phyloP scores from a whole-genome alignment of 1,140 invertebrate species.

The Leptoteleia sp. region DNA sequence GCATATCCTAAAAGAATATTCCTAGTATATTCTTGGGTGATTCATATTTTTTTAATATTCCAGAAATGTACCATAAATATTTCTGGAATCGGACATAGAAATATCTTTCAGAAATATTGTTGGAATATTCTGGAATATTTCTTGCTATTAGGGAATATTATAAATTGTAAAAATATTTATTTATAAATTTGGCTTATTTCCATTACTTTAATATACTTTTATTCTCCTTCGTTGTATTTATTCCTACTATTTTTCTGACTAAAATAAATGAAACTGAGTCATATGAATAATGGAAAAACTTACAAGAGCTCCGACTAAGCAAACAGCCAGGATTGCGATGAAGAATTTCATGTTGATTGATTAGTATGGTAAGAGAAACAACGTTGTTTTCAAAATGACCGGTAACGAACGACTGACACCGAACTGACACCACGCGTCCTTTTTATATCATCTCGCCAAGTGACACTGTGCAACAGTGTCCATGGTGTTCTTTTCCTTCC shows the following conservation, averaged over 20 bases:
- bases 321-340: conserved; percentile 24
- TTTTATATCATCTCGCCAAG: conserved; percentile 26
- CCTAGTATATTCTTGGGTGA: too few species aligned
- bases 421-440: neutral
- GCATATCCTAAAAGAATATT: too few species aligned
- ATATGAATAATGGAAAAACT: conserved; percentile 1
- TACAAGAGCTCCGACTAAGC: conserved; percentile 32
- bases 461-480: neutral
- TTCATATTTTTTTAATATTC: too few species aligned
- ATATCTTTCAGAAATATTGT: too few species aligned
- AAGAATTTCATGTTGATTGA: conserved; percentile 45
- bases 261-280: neutral
- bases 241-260: neutral
- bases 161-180: too few species aligned
- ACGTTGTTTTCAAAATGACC: conserved; percentile 21
- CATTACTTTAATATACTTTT: too few species aligned
- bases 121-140: too few species aligned
- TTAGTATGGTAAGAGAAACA: neutral
- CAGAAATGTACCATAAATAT: too few species aligned
- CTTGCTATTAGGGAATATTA: too few species aligned
- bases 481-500: conserved; percentile 26
- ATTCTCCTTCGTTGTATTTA: too few species aligned
- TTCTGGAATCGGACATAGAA: too few species aligned
- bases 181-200: too few species aligned
- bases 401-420: conserved; percentile 21